phyloP scores from a whole-genome alignment of 1,140 invertebrate species.

The Euwallacea similis region DNA sequence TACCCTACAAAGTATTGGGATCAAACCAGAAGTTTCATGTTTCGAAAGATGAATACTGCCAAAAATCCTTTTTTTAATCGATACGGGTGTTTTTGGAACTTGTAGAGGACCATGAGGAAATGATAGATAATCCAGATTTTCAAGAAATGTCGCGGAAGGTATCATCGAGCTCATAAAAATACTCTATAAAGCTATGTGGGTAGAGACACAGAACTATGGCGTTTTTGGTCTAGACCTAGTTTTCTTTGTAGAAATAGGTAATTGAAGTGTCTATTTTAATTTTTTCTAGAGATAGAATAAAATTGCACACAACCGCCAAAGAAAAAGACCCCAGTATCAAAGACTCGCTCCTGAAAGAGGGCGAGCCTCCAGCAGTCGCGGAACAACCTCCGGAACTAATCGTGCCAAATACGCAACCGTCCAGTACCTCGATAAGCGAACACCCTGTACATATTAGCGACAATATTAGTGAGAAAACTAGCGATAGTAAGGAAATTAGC shows the following conservation, averaged over 20 bases:
- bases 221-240: not conserved
- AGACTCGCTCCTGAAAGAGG: constrained; percentile 41
- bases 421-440: constrained; percentile 35
- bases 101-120: no score
- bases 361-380: constrained; percentile 30
- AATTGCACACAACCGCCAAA: constrained; percentile 43
- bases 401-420: constrained; percentile 32
- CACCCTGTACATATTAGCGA: constrained; percentile 15
- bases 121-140: no score
- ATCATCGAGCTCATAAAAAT: no score
- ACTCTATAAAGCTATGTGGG: no score
- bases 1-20: no score
- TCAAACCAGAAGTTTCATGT: no score
- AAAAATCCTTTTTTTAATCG: no score
- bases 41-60: no score
- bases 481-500: constrained; percentile 16
- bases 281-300: constrained; percentile 42
- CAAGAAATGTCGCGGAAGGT: no score
- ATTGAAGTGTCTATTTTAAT: constrained; percentile 3
- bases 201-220: not conserved
- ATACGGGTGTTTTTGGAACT: no score
- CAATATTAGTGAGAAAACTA: constrained; percentile 23
- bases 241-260: not conserved
- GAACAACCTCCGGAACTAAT: constrained; percentile 6
- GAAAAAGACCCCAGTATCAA: constrained; percentile 42